Evolutionary conservation across 2,113 vertebrate genomes (phyloP).

Genomic region (Bos indicus): DNA sequence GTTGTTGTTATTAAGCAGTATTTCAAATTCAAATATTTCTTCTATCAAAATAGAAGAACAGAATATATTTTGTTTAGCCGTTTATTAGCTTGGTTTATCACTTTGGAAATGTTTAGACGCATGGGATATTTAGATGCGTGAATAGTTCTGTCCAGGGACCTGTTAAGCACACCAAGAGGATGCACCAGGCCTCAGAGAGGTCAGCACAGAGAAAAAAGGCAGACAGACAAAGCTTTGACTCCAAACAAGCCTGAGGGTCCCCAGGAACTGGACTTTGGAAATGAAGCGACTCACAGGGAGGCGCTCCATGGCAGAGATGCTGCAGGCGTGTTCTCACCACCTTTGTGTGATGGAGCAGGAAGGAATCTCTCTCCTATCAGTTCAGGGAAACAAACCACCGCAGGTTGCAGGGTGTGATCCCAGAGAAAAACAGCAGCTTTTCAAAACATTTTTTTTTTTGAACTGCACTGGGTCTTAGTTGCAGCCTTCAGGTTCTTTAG

Average conservation of each 20-base stretch:
- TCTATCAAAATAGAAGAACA: background rate
- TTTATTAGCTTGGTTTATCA: conserved; percentile 37
- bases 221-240: background rate
- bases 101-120: conserved; percentile 35
- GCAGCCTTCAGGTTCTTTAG: background rate
- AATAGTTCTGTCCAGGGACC: background rate
- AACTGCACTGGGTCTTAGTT: background rate
- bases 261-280: background rate
- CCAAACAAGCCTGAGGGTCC: background rate
- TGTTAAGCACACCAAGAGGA: background rate
- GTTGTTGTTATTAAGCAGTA: background rate
- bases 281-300: background rate
- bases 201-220: background rate
- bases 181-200: background rate
- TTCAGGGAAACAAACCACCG: background rate
- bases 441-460: background rate
- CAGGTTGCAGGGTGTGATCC: background rate
- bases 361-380: background rate
- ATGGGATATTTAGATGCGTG: background rate
- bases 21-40: background rate
- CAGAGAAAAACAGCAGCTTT: background rate
- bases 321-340: rapidly evolving
- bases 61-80: background rate
- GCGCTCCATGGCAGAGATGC: background rate
- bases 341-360: background rate